Percentiles rank a stretch among this genome's conserved stretches.
These are phyloP conservation scores for Rhinopithecus roxellana DNA, from an alignment of 2,113 vertebrate species.

Conservation along the genomic window DNA sequence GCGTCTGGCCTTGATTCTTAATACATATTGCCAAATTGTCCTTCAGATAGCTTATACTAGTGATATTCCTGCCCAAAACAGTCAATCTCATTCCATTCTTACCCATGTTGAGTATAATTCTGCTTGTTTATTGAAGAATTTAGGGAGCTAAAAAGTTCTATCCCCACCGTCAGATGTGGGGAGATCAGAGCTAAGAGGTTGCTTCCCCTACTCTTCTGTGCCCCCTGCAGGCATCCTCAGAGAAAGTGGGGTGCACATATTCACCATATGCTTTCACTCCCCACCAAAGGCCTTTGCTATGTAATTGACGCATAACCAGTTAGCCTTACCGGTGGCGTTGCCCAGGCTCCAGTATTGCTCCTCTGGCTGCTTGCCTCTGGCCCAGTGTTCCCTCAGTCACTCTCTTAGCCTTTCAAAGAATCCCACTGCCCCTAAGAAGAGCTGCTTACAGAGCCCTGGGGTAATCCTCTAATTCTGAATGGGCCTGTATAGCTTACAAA, in stretches of 20 bases:
- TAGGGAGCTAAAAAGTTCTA: not conserved
- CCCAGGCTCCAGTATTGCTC: not conserved
- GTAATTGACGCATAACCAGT: not conserved
- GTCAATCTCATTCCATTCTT: not conserved
- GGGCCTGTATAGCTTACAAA: not conserved
- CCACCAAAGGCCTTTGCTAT: not conserved
- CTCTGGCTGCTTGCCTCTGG: not conserved
- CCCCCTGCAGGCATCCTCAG: constrained; percentile 10
- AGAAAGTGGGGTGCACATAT: not conserved
- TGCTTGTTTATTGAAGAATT: not conserved
- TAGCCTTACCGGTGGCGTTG: not conserved
- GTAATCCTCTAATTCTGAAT: rapidly evolving
- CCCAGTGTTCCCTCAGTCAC: not conserved
- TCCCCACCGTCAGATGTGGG: not conserved
- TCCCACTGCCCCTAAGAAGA: not conserved
- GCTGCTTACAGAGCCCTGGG: not conserved
- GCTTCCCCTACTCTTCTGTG: not conserved
- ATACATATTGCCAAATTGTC: not conserved
- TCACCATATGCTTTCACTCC: not conserved
- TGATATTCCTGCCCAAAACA: not conserved
- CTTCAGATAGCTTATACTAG: not conserved
- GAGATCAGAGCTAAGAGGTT: not conserved
- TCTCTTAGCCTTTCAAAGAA: not conserved
- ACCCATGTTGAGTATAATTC: not conserved
- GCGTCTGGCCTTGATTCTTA: not conserved